Base-by-base conservation (phyloP, 2,888 invertebrate genomes). In the Drosophila setosimentum region DNA sequence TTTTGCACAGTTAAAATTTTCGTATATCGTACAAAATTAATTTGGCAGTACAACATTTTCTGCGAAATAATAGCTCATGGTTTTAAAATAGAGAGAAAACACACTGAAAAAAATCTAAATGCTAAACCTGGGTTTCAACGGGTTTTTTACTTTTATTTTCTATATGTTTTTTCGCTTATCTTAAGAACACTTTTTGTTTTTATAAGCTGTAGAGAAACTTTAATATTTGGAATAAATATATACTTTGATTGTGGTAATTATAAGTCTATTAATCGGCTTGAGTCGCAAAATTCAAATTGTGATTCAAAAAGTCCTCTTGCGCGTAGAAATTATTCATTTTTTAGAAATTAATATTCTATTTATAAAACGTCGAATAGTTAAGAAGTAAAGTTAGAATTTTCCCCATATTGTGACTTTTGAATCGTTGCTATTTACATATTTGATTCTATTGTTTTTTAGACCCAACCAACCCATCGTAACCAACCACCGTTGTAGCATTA, bases 401-500 rank as follows among this genome's bases (percentile, higher is more conserved):
- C 5, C 4, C 5, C 6, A 16, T 18, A 18, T 7, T 35, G 35
- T 2, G 18, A 35, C 16, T 18, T 35, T 35, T 35, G 2, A 35
- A 35, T 35, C 35, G 35, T 7, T 18, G 35, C 16, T 18, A 35
- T 35, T 35, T 35, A 7, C 16, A 6, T 18, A 18, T 35, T 18
- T 35, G 18, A 18, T 18, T 30, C n/a, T 35, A 3, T 10, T 21
- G 8, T 35, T 0, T 42, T 55, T 5, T 27, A 78, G 77, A 70
- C 59, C 58, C 48, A 65, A 65, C 49, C 64, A 76, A 76, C 61
- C 78, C 62, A 80, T 60, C 72, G 58, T 53, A 55, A 49, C 58
- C 49, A 63, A 49, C 59, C 64, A 70, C 67, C 72, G 64, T 58
- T 64, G 68, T 65, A 68, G 60, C 54, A 35, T 24, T 64, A 60